phyloP scores from a whole-genome alignment of 2,797 vertebrate genomes.

The Loris lydekkerianus region DNA sequence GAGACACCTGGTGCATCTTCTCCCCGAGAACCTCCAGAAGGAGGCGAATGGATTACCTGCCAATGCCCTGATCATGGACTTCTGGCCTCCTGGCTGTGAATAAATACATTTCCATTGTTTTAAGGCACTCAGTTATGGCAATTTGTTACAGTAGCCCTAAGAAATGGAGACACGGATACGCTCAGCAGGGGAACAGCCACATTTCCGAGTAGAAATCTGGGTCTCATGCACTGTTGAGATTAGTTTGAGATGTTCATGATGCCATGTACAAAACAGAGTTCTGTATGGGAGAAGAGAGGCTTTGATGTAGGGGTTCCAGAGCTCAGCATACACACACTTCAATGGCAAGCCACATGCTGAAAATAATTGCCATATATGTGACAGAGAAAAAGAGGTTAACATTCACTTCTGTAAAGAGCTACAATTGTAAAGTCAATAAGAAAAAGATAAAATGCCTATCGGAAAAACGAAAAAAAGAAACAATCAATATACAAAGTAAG shows the following conservation, averaged over 20 bases:
- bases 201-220: not conserved
- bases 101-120: not conserved
- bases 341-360: not conserved
- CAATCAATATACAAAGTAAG: slow-evolving; percentile 13
- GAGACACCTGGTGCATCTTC: not conserved
- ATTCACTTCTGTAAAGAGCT: not conserved
- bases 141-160: not conserved
- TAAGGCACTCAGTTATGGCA: not conserved
- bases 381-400: not conserved
- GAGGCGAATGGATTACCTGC: not conserved
- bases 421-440: slow-evolving; percentile 16
- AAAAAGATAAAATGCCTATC: not conserved
- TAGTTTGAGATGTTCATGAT: not conserved
- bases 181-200: not conserved
- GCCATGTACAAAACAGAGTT: not conserved
- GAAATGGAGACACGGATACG: not conserved
- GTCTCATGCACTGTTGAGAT: not conserved
- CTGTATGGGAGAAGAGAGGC: not conserved
- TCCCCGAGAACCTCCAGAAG: not conserved
- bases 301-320: not conserved
- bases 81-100: not conserved
- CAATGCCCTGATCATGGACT: not conserved
- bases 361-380: not conserved
- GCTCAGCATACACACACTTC: not conserved
- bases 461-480: not conserved